A percentile compares a stretch with the other conserved stretches of the same genome.
Conservation (phyloP, 2,888 invertebrate genomes). For the Lycaena phlaeas region DNA sequence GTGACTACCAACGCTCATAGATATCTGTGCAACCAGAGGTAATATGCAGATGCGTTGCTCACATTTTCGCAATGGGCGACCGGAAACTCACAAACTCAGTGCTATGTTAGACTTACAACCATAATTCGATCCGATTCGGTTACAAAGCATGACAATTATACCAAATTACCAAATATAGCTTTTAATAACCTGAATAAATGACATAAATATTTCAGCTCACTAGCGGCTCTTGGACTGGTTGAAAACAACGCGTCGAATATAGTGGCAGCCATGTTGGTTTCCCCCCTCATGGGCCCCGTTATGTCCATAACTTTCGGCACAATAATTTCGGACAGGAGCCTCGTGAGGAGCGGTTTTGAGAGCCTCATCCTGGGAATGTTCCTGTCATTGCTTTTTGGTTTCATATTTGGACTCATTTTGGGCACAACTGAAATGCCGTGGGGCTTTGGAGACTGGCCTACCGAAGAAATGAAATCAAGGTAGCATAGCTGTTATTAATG, state of each 20-base stretch:
- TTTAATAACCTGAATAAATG: too few species aligned
- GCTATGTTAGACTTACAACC: too few species aligned
- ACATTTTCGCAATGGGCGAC: too few species aligned
- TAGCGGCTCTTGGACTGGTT: constrained; percentile 86
- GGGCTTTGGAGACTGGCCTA: constrained; percentile 84
- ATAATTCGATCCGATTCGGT: too few species aligned
- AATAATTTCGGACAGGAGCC: constrained; percentile 80
- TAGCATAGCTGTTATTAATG: too few species aligned
- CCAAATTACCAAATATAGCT: too few species aligned
- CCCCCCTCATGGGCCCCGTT: constrained; percentile 87
- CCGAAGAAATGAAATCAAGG: constrained; percentile 85
- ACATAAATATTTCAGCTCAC: constrained; percentile 71
- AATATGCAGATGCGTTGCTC: too few species aligned
- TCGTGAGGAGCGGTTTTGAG: constrained; percentile 80
- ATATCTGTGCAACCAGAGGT: too few species aligned
- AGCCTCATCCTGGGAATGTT: constrained; percentile 80
- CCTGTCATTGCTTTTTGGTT: constrained; percentile 84
- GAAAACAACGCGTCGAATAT: constrained; percentile 89
- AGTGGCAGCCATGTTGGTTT: constrained; percentile 83
- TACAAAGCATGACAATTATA: too few species aligned
- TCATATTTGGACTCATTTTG: constrained; percentile 82
- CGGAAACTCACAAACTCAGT: too few species aligned
- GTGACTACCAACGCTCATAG: too few species aligned
- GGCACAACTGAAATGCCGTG: constrained; percentile 83
- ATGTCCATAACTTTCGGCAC: constrained; percentile 90